Conservation (phyloP, 2,797 vertebrate genomes). For the Urocyon cinereoargenteus region DNA sequence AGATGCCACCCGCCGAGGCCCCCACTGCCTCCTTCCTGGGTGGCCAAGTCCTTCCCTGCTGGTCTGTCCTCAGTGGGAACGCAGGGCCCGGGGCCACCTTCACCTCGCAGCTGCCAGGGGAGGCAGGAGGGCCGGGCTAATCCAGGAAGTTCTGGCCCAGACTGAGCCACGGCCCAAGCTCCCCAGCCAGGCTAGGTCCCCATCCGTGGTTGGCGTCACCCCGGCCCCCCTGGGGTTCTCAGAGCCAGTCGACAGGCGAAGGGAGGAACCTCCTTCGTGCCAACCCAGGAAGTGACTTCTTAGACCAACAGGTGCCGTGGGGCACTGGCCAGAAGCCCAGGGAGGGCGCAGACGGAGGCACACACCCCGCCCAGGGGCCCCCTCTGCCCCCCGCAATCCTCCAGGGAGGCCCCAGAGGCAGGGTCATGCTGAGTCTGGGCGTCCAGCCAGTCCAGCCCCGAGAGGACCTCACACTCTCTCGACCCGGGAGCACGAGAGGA, state of each 20-base stretch:
- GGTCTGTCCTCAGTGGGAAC: fast-evolving
- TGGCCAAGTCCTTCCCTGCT: too few relatives aligned
- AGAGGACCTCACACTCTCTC: background rate
- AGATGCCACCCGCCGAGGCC: background rate
- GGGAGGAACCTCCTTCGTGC: background rate
- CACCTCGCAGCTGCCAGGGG: background rate
- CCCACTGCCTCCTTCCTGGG: background rate
- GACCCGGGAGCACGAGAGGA: background rate
- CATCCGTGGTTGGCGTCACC: fast-evolving
- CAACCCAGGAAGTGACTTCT: background rate
- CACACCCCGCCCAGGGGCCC: background rate
- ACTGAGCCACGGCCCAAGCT: background rate
- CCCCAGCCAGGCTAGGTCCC: background rate
- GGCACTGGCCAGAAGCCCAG: background rate
- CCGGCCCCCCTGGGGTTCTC: background rate
- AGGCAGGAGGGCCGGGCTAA: background rate
- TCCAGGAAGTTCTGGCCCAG: too few relatives aligned
- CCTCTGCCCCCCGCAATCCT: background rate
- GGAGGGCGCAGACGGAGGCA: background rate
- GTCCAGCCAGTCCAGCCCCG: fast-evolving
- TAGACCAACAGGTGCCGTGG: background rate
- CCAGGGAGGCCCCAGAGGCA: background rate
- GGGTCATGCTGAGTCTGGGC: background rate
- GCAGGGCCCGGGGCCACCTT: fast-evolving
- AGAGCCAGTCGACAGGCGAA: fast-evolving